A percentile compares a stretch with the other conserved stretches of the same genome.
phyloP scores from a whole-genome alignment of 2,888 invertebrate species.

The Mycalesis mineus region DNA sequence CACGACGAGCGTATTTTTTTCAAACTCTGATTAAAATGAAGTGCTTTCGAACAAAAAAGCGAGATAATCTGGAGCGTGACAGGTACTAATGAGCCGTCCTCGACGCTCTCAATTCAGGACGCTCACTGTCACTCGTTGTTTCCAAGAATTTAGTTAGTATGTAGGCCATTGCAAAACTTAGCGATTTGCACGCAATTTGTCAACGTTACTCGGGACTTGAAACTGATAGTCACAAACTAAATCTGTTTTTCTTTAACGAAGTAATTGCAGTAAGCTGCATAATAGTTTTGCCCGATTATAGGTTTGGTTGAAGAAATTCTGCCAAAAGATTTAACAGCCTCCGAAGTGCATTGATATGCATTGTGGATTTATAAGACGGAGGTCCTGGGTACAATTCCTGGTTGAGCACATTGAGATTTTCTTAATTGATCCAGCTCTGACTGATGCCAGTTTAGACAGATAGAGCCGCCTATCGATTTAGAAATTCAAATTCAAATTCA shows the following conservation, averaged over 20 bases:
- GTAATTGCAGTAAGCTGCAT: not conserved
- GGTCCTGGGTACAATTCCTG: too few species aligned
- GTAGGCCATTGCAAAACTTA: conserved; percentile 41
- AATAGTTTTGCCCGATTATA: too few species aligned
- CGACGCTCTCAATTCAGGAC: conserved; percentile 43
- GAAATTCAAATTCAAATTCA: too few species aligned
- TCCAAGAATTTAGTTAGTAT: conserved; percentile 45
- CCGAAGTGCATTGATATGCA: too few species aligned
- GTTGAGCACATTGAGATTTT: too few species aligned
- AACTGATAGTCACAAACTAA: not conserved
- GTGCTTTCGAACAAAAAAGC: conserved; percentile 37
- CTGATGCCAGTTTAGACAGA: too few species aligned
- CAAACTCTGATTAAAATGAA: conserved; percentile 18
- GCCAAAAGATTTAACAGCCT: too few species aligned
- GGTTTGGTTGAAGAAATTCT: too few species aligned
- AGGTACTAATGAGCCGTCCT: conserved; percentile 52
- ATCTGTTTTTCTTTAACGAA: not conserved
- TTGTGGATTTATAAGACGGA: too few species aligned
- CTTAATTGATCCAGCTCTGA: too few species aligned
- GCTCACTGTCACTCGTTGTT: conserved; percentile 35
- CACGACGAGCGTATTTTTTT: not conserved
- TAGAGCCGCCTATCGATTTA: too few species aligned
- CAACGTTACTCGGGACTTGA: conserved; percentile 4
- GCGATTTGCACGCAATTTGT: conserved; percentile 23
- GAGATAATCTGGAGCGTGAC: conserved; percentile 53